Evolutionary conservation across 1,140 invertebrate species (phyloP), one percentile per base, ranked within the genome.

Genomic region (Drosophila lowei): DNA sequence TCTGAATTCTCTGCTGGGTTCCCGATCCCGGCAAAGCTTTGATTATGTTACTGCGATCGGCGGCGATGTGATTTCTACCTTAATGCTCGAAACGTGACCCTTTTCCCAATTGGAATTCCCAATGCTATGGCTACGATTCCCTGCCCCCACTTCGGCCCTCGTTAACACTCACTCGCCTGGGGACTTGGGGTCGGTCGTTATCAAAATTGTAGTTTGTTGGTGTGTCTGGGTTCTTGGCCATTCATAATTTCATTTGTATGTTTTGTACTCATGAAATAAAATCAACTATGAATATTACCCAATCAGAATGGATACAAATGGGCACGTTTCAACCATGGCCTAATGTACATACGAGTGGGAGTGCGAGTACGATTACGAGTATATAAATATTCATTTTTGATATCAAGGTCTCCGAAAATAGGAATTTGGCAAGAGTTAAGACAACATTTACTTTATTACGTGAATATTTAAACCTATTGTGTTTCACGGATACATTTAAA

Each of bases 21-120:
- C 77, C 74, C 70, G 44, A 65, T 74, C 62, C 80, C 72, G 54
- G 56, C 52, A 55, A 73, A 73, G 7, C 57, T 71, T 66, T 67
- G 81, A 88, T 85, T 88, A 81, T 85, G 81, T 88, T 86, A 72
- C 50, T 47, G 34, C 59, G 60, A 70, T 74, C 60, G 65, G 57
- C 25, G 28, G 41, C 60, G 49, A 63, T 62, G 60, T 58, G 64
- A 54, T 75, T 84, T 79, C 57, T 44, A 66, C 56, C 65, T 80
- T 75, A 81, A 86, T 83, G 79, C 65, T 44, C 38, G 18, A 50
- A 72, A 86, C 83, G 83, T 86, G 83, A 86, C 53, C 60, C 50
- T 78, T 86, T 86, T 86, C 55, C 41, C 78, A 86, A 78, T 88
- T 15, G 34, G 6, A 47, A 30, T 50, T 6, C 28, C 81, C 80